Evolutionary conservation across 2,113 vertebrate genomes (phyloP).

Genomic region (Psittacula cyanocephala): DNA sequence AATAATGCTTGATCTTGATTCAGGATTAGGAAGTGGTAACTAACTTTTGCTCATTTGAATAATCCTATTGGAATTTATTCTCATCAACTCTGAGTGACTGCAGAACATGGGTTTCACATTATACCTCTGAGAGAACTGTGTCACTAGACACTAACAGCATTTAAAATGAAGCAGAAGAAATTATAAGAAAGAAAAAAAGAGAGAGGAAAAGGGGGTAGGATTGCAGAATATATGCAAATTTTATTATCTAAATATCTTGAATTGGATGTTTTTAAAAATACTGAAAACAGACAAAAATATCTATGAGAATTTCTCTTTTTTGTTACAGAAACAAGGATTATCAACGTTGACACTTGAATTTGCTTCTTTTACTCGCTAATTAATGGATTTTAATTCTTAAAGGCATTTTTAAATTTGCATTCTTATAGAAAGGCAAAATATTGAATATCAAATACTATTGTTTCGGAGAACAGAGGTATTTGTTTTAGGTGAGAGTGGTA

Average conservation of each 20-base stretch:
- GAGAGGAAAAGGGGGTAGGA: background rate
- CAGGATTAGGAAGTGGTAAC: background rate
- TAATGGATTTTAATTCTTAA: background rate
- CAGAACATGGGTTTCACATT: background rate
- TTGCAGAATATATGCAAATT: background rate
- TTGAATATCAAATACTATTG: background rate
- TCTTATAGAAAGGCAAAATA: background rate
- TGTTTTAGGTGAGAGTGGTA: background rate
- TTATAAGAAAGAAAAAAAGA: background rate
- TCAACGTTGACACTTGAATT: background rate
- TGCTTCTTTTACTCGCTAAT: background rate
- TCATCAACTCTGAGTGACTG: background rate
- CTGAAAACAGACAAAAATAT: background rate
- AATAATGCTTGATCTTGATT: background rate
- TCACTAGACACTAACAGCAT: background rate
- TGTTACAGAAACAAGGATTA: background rate
- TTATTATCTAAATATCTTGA: background rate
- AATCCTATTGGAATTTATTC: background rate
- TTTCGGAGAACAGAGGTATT: background rate
- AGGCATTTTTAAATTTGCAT: background rate
- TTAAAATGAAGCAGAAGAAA: background rate
- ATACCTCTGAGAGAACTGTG: background rate
- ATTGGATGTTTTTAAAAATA: background rate
- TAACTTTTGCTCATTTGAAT: background rate
- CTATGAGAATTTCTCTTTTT: background rate